Evolutionary conservation across 2,888 invertebrate genomes (phyloP).

Genomic region (Abscondita cerata): DNA sequence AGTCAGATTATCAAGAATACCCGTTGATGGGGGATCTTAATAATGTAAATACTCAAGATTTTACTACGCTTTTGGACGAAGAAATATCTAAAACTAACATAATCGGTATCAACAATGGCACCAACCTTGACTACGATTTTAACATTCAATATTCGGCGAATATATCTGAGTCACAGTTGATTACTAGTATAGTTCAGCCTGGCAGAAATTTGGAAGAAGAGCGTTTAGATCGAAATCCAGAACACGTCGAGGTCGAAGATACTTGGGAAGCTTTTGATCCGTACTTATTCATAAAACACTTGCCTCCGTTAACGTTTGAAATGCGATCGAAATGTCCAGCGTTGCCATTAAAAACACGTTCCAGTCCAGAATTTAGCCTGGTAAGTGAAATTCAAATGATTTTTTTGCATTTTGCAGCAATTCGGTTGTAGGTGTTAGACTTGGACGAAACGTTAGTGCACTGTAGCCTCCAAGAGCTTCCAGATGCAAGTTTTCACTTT

Average conservation of each 20-base stretch:
- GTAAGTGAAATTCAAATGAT: constrained; percentile 66
- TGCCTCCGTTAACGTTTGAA: constrained; percentile 81
- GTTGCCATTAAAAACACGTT: constrained; percentile 88
- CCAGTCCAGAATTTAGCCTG: constrained; percentile 92
- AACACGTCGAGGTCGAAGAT: constrained; percentile 60
- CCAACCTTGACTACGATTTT: constrained; percentile 50
- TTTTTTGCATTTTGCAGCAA: no score
- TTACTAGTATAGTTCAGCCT: constrained; percentile 47
- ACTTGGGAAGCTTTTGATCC: constrained; percentile 87
- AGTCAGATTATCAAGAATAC: constrained; percentile 56
- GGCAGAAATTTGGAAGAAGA: constrained; percentile 46
- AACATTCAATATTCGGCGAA: constrained; percentile 39
- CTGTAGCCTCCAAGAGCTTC: constrained; percentile 89
- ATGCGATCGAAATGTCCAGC: constrained; percentile 80
- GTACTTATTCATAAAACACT: constrained; percentile 89
- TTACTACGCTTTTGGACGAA: constrained; percentile 62
- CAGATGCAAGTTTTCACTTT: constrained; percentile 93
- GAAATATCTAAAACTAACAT: constrained; percentile 59
- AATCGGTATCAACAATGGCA: constrained; percentile 44
- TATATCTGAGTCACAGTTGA: constrained; percentile 43
- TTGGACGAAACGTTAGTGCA: constrained; percentile 94
- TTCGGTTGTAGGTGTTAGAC: constrained; percentile 61
- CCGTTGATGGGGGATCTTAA: constrained; percentile 55
- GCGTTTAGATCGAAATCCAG: constrained; percentile 53
- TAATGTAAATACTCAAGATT: constrained; percentile 59